Base-by-base conservation (phyloP, 1,140 invertebrate species). In the Atta colombica region DNA sequence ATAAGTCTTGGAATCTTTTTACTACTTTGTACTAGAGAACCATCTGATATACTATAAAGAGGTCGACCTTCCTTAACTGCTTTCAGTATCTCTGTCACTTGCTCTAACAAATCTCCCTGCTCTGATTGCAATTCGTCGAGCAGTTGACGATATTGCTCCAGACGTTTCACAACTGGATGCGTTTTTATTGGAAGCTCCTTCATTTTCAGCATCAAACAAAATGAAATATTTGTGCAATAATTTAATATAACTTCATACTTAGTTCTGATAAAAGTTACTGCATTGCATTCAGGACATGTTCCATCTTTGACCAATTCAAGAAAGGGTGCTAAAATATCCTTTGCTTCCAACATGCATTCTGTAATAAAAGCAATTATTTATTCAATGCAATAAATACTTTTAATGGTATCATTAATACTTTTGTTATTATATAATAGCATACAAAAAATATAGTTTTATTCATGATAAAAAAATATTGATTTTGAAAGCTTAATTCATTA, bases 161-260 rank as follows among this genome's bases (percentile, higher is more conserved):
- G 95, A 86, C 97, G 96, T 94, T 98, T 98, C 25, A 98, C 97
- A 49, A 99, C 97, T 49, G 98, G 98, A 96, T 99, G 99, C 86
- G 97, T 97, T 90, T 97, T 96, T 21, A 98, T 95, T 74, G 96
- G 95, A 53, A 96, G 94, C 87, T 96, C 97, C 93, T 97, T 97
- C 61, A 97, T 96, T 96, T 98, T 99, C 1, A 99, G 91, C 87
- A 98, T 95, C 84, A 99, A 93, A 94, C 99, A 99, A 95, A 98
- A 99, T 39, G 96, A 96, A 28, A 99, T 97, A 94, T 99, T 99
- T 25, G 96, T 97, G 89, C 97, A 98, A 92, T 99, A 99, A 94
- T 98, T 98, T 86, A 98, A 94, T 88, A 97, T 96, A 16, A 98
- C 92, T 88, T 97, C 96, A 93, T 97, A 97, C 91, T 98, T 97